A percentile compares a stretch with the other conserved stretches of the same genome.
Evolutionary conservation across 2,113 vertebrate genomes (phyloP).

Genomic region (Synchiropus splendidus): DNA sequence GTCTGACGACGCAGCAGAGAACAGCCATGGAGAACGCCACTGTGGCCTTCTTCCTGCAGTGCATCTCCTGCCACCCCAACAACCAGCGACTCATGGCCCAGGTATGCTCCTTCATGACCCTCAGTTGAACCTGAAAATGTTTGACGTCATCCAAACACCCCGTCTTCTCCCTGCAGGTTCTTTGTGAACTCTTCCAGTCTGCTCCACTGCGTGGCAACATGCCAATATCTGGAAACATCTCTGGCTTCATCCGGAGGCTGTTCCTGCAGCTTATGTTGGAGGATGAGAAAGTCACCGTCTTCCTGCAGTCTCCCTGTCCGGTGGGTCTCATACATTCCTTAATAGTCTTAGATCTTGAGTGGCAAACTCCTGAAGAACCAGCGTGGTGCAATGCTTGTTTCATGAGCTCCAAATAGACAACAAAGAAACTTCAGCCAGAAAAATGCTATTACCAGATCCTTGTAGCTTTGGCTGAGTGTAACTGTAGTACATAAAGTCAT

Average conservation of each 20-base stretch:
- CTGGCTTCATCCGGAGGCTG: slow-evolving; percentile 91
- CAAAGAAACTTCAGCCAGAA: no score
- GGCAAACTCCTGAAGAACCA: no score
- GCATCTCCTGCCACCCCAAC: slow-evolving; percentile 96
- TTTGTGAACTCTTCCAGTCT: slow-evolving; percentile 96
- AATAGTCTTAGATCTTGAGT: neutral
- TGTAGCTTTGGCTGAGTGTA: no score
- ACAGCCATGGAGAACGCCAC: slow-evolving; percentile 95
- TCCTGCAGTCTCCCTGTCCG: slow-evolving; percentile 96
- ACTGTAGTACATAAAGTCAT: no score
- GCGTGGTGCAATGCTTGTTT: no score
- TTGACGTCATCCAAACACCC: no score
- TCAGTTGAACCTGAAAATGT: no score
- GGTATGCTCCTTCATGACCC: slow-evolving; percentile 50
- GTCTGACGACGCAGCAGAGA: slow-evolving; percentile 89
- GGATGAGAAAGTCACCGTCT: slow-evolving; percentile 98
- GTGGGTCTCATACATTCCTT: slow-evolving; percentile 58
- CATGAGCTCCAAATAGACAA: no score
- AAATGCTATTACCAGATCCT: no score
- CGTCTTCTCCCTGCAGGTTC: slow-evolving; percentile 69
- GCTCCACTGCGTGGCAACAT: slow-evolving; percentile 88
- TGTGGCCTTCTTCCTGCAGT: slow-evolving; percentile 95
- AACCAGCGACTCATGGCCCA: slow-evolving; percentile 98
- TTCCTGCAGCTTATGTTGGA: slow-evolving; percentile 98
- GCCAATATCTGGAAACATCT: slow-evolving; percentile 93